Percentiles rank a stretch among this genome's conserved stretches.
phyloP scores from a whole-genome alignment of 2,797 vertebrate species.

The Nasua narica region DNA sequence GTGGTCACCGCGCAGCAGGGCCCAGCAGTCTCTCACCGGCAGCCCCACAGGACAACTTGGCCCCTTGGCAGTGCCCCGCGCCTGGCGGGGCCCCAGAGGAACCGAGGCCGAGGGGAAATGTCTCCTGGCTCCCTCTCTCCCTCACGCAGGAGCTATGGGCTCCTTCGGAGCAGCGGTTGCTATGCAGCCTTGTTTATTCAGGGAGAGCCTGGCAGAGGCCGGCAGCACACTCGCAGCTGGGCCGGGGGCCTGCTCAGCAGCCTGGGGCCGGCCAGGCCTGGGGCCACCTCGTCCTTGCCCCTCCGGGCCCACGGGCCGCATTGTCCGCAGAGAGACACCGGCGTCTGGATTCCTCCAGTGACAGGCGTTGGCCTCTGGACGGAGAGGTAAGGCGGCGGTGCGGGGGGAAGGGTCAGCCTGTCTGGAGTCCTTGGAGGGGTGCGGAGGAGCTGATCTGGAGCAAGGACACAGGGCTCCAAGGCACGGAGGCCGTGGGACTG shows the following conservation, averaged over 20 bases:
- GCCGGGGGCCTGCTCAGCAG: neutral
- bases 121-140: conserved; percentile 32
- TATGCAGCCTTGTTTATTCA: conserved; percentile 84
- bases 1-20: neutral
- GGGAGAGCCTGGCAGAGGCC: conserved; percentile 57
- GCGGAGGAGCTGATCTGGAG: neutral
- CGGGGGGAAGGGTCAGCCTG: neutral
- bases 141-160: conserved; percentile 33
- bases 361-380: conserved; percentile 37
- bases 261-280: neutral
- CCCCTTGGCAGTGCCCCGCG: neutral
- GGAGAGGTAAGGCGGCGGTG: conserved; percentile 62
- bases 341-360: conserved; percentile 25
- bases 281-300: neutral
- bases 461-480: accelerated
- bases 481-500: neutral
- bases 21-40: neutral
- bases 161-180: conserved; percentile 81
- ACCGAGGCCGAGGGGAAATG: neutral
- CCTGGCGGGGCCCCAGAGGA: neutral
- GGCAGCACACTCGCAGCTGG: neutral
- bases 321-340: neutral
- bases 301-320: neutral
- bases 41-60: neutral
- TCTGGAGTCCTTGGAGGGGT: neutral